These are phyloP conservation scores for Emydura subglobosa DNA, from an alignment of 2,113 vertebrate species.

Conservation along the genomic window DNA sequence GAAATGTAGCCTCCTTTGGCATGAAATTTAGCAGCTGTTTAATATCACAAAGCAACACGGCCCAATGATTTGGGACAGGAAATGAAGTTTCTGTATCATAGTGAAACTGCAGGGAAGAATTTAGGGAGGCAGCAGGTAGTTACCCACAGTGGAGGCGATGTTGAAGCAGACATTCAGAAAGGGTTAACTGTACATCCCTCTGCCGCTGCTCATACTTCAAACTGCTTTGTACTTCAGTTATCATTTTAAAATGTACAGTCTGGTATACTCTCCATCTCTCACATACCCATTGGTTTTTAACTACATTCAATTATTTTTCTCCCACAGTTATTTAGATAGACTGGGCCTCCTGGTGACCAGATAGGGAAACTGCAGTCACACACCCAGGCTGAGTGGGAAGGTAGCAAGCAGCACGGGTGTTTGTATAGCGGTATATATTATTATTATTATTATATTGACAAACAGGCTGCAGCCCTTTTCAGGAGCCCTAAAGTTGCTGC, in stretches of 20 bases:
- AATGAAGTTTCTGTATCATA: neutral
- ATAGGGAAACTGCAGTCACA: neutral
- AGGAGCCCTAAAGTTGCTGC: neutral
- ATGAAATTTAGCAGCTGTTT: neutral
- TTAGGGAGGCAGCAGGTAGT: neutral
- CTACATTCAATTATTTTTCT: neutral
- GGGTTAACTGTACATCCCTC: neutral
- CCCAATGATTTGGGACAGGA: neutral
- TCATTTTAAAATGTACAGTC: neutral
- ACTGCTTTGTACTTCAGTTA: neutral
- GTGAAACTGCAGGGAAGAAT: neutral
- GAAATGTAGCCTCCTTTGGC: neutral
- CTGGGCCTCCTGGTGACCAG: slow-evolving; percentile 23
- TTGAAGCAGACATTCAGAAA: neutral
- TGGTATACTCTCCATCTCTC: neutral
- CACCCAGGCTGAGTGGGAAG: no score
- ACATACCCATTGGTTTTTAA: rapidly evolving
- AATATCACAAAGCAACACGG: neutral
- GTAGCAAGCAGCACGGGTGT: neutral
- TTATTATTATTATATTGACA: neutral
- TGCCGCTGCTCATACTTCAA: neutral
- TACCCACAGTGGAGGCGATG: rapidly evolving
- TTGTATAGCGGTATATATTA: neutral
- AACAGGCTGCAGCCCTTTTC: neutral
- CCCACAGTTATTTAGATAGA: neutral